Evolutionary conservation across 2,113 vertebrate species (phyloP).

Genomic region (zebrafish (Danio rerio)): DNA sequence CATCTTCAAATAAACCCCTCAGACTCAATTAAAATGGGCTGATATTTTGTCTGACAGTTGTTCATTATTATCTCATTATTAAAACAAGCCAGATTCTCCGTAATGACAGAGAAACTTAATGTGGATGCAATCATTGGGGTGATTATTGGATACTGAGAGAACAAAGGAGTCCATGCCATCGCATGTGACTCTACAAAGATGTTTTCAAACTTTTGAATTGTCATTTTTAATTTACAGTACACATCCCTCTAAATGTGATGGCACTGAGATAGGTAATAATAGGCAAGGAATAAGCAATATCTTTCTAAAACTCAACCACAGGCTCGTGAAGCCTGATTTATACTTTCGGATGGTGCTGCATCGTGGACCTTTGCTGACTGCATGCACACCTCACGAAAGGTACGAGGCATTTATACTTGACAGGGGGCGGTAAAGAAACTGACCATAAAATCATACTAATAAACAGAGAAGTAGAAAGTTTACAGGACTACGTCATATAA

Average conservation of each 20-base stretch:
- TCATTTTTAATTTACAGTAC: slow-evolving; percentile 2
- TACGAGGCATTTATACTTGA: too few species aligned
- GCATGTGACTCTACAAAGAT: neutral
- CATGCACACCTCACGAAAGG: too few species aligned
- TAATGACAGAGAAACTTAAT: slow-evolving; percentile 59
- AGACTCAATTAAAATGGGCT: slow-evolving; percentile 69
- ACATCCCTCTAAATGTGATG: slow-evolving; percentile 12
- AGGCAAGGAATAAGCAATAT: neutral
- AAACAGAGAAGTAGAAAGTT: too few species aligned
- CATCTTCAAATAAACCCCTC: slow-evolving; percentile 65
- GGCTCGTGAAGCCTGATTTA: neutral
- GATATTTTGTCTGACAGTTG: slow-evolving; percentile 55
- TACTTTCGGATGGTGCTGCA: too few species aligned
- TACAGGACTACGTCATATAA: too few species aligned
- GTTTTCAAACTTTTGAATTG: slow-evolving; percentile 17
- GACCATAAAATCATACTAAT: too few species aligned
- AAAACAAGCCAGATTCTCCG: slow-evolving; percentile 55
- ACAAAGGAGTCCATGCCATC: slow-evolving; percentile 32
- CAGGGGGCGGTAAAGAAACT: too few species aligned
- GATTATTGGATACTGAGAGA: slow-evolving; percentile 55
- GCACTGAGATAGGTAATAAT: neutral
- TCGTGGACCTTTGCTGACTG: too few species aligned
- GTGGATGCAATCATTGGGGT: slow-evolving; percentile 44
- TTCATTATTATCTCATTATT: slow-evolving; percentile 67
- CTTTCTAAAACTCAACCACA: neutral